A percentile compares a stretch with the other conserved stretches of the same genome.
These are phyloP conservation scores for Brachynemurus nebulosus DNA, from an alignment of 2,888 invertebrate species.

Conservation along the genomic window DNA sequence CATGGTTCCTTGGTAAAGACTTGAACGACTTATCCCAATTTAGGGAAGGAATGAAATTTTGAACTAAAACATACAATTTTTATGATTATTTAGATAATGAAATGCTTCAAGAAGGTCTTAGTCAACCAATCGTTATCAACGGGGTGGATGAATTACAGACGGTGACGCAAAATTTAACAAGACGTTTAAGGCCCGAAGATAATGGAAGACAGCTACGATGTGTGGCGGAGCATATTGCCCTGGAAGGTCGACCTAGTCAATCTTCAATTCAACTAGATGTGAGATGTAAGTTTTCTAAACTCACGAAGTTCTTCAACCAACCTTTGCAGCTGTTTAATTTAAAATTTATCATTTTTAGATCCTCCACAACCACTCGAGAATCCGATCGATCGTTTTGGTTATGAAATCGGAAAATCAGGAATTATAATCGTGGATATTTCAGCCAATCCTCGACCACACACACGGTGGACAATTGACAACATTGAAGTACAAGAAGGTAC, in stretches of 20 bases:
- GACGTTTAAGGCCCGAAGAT: slow-evolving; percentile 46
- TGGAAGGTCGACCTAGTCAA: slow-evolving; percentile 26
- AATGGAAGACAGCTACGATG: slow-evolving; percentile 51
- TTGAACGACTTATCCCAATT: no score
- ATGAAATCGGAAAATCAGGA: slow-evolving; percentile 56
- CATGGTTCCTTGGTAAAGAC: slow-evolving; percentile 58
- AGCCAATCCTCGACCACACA: slow-evolving; percentile 55
- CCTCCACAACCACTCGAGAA: slow-evolving; percentile 45
- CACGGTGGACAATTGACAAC: slow-evolving; percentile 53
- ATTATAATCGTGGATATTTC: slow-evolving; percentile 56
- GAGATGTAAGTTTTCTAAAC: slow-evolving; percentile 34
- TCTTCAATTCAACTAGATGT: slow-evolving; percentile 37
- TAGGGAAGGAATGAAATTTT: no score
- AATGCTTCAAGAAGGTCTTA: slow-evolving; percentile 41
- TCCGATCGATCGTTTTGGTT: slow-evolving; percentile 53
- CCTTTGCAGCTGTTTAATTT: no score
- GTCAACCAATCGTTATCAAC: slow-evolving; percentile 37
- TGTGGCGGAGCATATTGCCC: slow-evolving; percentile 50
- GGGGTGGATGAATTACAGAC: slow-evolving; percentile 44
- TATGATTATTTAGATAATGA: slow-evolving; percentile 39
- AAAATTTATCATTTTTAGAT: slow-evolving; percentile 33
- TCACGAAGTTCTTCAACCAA: slow-evolving; percentile 13
- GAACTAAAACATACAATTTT: slow-evolving; percentile 4
- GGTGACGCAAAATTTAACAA: slow-evolving; percentile 50
- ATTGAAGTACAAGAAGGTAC: slow-evolving; percentile 37